Evolutionary conservation across 2,113 vertebrate species (phyloP).

Genomic region (Notothenia coriiceps): DNA sequence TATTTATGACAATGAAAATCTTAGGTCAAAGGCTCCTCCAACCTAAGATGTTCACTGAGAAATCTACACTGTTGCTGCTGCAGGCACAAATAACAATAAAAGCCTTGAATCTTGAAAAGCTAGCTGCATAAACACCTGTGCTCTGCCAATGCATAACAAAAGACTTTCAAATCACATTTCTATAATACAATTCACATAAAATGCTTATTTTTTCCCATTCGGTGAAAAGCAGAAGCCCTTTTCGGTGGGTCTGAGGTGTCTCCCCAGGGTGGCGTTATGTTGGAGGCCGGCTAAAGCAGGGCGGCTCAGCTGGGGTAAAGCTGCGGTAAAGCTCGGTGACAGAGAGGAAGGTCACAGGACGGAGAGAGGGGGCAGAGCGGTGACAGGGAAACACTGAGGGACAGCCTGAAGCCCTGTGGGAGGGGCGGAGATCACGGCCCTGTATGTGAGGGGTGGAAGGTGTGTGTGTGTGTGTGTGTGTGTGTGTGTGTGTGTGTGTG

Average conservation of each 20-base stretch:
- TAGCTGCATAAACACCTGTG: background rate
- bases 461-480: background rate
- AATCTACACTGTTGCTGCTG: no score
- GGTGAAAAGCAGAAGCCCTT: conserved; percentile 4
- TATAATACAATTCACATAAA: background rate
- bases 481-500: conserved; percentile 19
- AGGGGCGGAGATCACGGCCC: conserved; percentile 35
- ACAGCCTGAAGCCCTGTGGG: conserved; percentile 19
- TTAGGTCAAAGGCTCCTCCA: no score
- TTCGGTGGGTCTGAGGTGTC: conserved; percentile 6
- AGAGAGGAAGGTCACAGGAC: conserved; percentile 58
- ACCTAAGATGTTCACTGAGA: no score
- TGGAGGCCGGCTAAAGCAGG: conserved; percentile 18
- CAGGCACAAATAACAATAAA: no score
- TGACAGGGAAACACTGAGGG: conserved; percentile 53
- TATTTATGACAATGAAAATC: no score
- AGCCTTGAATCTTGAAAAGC: no score
- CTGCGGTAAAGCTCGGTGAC: conserved; percentile 50
- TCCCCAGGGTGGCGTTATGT: conserved; percentile 35
- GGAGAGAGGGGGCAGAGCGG: conserved; percentile 36
- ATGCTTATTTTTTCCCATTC: conserved; percentile 6
- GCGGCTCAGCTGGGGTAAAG: conserved; percentile 55
- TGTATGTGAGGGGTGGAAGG: conserved; percentile 1
- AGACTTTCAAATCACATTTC: background rate
- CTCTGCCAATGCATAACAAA: background rate